phyloP scores from a whole-genome alignment of 2,888 invertebrate species.

The Microdon myrmicae region DNA sequence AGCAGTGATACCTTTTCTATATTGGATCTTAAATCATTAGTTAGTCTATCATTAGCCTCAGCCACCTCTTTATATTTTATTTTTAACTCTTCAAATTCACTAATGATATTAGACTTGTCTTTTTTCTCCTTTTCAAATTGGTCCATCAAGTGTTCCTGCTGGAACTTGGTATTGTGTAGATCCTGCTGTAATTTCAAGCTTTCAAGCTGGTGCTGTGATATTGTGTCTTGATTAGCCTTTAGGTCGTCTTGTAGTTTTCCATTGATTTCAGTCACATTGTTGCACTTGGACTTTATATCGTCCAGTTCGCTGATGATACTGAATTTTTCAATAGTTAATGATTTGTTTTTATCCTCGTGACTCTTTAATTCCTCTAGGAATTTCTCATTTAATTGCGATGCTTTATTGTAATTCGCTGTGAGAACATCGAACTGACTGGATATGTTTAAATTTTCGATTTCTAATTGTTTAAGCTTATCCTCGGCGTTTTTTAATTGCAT shows the following conservation, averaged over 20 bases:
- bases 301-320: constrained; percentile 54
- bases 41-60: constrained; percentile 57
- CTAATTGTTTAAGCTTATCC: constrained; percentile 70
- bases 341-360: constrained; percentile 62
- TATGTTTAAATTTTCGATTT: constrained; percentile 64
- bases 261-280: constrained; percentile 71
- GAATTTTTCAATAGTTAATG: constrained; percentile 62
- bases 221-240: constrained; percentile 72
- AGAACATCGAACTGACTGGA: constrained; percentile 70
- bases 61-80: constrained; percentile 56
- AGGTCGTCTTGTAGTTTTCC: constrained; percentile 72
- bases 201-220: too few relatives aligned
- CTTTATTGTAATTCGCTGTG: constrained; percentile 59
- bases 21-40: constrained; percentile 54
- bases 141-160: too few relatives aligned
- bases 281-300: constrained; percentile 70
- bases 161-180: too few relatives aligned
- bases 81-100: constrained; percentile 69
- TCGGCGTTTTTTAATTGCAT: constrained; percentile 72
- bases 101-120: constrained; percentile 66
- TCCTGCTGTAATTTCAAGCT: too few relatives aligned
- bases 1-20: constrained; percentile 53
- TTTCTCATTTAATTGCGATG: constrained; percentile 57
- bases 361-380: constrained; percentile 57
- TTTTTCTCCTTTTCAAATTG: constrained; percentile 67